These are phyloP conservation scores for Tenthredo amoena DNA, from an alignment of 2,888 invertebrate genomes.

Conservation along the genomic window DNA sequence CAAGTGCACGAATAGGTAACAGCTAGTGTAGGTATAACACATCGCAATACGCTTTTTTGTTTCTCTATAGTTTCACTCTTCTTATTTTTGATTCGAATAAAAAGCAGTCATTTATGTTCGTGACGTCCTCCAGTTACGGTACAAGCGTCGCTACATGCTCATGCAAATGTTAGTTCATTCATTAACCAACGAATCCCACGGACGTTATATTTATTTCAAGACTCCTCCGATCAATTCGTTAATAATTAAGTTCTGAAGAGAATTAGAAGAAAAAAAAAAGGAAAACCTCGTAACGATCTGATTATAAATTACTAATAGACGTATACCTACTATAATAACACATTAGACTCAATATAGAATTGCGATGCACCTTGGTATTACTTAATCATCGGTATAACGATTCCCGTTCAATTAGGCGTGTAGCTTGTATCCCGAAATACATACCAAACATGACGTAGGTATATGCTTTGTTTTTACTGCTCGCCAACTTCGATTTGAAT, in stretches of 20 bases:
- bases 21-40: background rate
- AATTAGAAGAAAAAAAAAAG: background rate
- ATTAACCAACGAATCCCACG: background rate
- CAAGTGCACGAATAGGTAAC: background rate
- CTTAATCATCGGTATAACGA: background rate
- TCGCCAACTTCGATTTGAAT: background rate
- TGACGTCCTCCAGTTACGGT: background rate
- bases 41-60: background rate
- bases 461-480: background rate
- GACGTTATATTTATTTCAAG: background rate
- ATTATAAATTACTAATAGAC: background rate
- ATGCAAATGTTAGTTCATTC: slow-evolving; percentile 15
- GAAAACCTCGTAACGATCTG: background rate
- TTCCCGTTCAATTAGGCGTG: background rate
- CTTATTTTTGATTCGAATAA: background rate
- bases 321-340: background rate
- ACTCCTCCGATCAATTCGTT: background rate
- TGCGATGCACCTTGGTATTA: background rate
- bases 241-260: background rate
- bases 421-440: slow-evolving; percentile 7
- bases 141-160: background rate
- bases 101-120: background rate
- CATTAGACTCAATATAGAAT: background rate
- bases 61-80: background rate
- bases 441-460: slow-evolving; percentile 10